phyloP scores from a whole-genome alignment of 2,797 vertebrate species.

The Fistularia commersonii region DNA sequence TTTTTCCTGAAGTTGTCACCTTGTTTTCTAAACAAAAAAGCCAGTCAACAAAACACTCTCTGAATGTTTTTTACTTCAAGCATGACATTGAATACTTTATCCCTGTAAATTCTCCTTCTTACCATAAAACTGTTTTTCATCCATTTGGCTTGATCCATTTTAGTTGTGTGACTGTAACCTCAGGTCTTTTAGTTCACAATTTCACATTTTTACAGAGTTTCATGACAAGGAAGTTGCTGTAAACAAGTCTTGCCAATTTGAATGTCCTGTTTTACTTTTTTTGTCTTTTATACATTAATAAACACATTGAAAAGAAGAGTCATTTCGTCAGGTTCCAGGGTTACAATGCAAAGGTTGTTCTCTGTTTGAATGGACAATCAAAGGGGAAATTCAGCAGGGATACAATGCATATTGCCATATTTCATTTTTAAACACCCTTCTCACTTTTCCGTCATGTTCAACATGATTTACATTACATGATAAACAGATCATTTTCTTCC shows the following conservation, averaged over 20 bases:
- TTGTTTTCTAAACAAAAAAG: conserved; percentile 54
- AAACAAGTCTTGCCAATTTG: conserved; percentile 18
- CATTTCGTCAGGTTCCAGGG: no score
- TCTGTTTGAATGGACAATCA: conserved; percentile 5
- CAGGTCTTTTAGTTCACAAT: background rate
- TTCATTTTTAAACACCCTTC: background rate
- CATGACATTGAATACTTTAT: conserved; percentile 74
- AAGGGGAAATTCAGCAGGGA: conserved; percentile 42
- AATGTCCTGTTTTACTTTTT: no score
- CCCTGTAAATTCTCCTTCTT: conserved; percentile 72
- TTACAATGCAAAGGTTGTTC: no score
- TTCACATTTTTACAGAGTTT: conserved; percentile 1
- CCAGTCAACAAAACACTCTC: no score
- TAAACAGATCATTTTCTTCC: no score
- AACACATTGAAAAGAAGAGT: no score
- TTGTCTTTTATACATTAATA: no score
- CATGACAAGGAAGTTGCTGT: conserved; percentile 17
- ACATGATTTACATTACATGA: no score
- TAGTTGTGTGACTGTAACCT: conserved; percentile 41
- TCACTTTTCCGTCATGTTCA: background rate
- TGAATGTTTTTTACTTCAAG: conserved; percentile 46
- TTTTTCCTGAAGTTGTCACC: conserved; percentile 37
- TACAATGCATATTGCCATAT: conserved; percentile 15
- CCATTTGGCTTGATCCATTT: conserved; percentile 13
- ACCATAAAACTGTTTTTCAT: conserved; percentile 48